Conservation (phyloP, 2,888 invertebrate genomes). For the Drosophila monieri region DNA sequence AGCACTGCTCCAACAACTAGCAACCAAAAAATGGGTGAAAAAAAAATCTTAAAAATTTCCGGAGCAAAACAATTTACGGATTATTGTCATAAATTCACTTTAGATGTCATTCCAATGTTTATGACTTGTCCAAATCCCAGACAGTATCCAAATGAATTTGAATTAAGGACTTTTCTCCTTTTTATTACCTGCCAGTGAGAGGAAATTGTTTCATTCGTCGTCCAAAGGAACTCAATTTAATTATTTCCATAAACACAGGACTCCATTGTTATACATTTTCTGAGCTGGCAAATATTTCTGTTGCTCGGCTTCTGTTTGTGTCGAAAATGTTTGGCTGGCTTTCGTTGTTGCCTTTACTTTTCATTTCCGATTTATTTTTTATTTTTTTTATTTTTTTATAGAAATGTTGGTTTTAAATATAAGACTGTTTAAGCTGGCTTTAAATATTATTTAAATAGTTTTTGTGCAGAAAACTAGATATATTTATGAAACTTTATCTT, state of each 20-base stretch:
- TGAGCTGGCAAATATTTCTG: neutral
- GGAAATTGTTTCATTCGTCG: neutral
- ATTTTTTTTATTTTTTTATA: too few relatives aligned
- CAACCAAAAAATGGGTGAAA: neutral
- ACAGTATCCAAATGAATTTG: neutral
- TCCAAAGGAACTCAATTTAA: neutral
- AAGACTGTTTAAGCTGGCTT: too few relatives aligned
- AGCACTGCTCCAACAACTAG: constrained; percentile 23
- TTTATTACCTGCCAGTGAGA: neutral
- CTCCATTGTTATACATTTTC: neutral
- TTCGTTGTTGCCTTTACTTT: neutral
- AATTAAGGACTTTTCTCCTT: neutral
- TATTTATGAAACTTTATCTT: too few relatives aligned
- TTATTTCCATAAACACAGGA: neutral
- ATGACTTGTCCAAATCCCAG: neutral
- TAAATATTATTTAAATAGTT: too few relatives aligned
- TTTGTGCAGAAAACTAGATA: too few relatives aligned
- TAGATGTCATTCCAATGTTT: neutral
- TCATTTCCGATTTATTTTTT: too few relatives aligned
- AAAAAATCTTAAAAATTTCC: neutral
- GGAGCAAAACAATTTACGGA: neutral
- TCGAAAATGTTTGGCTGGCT: neutral
- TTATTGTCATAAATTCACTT: constrained; percentile 2
- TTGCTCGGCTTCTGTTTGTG: neutral
- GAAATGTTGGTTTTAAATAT: too few relatives aligned